Conservation (phyloP, 2,888 invertebrate genomes). For the Drosophila suboccidentalis region DNA sequence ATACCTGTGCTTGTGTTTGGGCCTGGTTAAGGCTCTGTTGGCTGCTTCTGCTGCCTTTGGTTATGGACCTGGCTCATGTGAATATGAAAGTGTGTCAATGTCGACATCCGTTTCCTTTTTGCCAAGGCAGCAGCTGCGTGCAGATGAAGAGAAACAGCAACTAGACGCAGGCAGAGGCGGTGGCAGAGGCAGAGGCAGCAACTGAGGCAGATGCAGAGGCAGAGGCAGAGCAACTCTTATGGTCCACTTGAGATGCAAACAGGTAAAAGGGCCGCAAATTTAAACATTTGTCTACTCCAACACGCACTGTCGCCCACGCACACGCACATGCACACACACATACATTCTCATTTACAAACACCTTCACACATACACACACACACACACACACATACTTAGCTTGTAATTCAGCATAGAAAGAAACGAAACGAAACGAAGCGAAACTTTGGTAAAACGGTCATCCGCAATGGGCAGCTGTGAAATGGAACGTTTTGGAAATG, state of each 20-base stretch:
- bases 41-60: neutral
- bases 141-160: neutral
- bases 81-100: slow-evolving; percentile 82
- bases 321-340: slow-evolving; percentile 10
- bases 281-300: slow-evolving; percentile 80
- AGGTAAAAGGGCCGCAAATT: slow-evolving; percentile 80
- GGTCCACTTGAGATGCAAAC: slow-evolving; percentile 80
- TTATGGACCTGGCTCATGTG: slow-evolving; percentile 46
- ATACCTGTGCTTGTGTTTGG: slow-evolving; percentile 3
- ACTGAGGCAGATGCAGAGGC: slow-evolving; percentile 15
- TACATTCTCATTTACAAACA: neutral
- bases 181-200: slow-evolving; percentile 7
- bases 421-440: slow-evolving; percentile 46
- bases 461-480: slow-evolving; percentile 75
- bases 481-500: slow-evolving; percentile 48
- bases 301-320: slow-evolving; percentile 68
- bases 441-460: slow-evolving; percentile 84
- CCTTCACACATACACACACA: slow-evolving; percentile 15
- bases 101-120: slow-evolving; percentile 75
- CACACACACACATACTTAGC: slow-evolving; percentile 20
- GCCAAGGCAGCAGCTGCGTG: slow-evolving; percentile 44
- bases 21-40: neutral
- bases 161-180: slow-evolving; percentile 13
- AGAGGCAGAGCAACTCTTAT: slow-evolving; percentile 44
- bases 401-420: neutral